Evolutionary conservation across 2,888 invertebrate species (phyloP), one percentile per base, ranked within the genome.

Genomic region (Drosophila neonasuta): DNA sequence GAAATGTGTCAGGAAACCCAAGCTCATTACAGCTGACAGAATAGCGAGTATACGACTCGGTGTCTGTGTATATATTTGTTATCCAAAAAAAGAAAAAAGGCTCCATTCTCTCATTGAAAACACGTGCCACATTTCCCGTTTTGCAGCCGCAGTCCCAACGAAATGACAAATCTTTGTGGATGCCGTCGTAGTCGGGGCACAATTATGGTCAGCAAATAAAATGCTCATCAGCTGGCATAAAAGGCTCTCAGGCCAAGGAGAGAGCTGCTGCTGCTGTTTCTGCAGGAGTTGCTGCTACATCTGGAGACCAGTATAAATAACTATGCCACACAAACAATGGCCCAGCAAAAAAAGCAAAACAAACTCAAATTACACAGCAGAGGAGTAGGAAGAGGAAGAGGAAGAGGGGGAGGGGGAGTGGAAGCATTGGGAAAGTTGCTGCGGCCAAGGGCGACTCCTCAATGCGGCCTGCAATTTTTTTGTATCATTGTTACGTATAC

Each of bases 141-240:
- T 52, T 11, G n/a, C n/a, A 11, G 36, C 36, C 36, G 57, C 24
- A 65, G 45, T 60, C 42, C 62, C 41, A 46, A 29, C 64, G 54
- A 66, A 71, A 71, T 78, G 78, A 76, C 73, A 80, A 83, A 73
- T 80, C 61, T 67, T 75, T 73, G 77, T 55, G 70, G 69, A 58
- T 46, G n/a, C 20, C 34, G 5, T 15, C 17, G 30, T 32, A 13
- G 55, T 29, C 15, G 34, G n/a, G 60, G 32, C 66, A 70, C 77
- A 77, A 82, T 80, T 79, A 80, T 74, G 79, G 80, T 66, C 80
- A 68, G 73, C 74, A 81, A 81, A 81, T 82, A 69, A 79, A 80
- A 81, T 67, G 65, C 67, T 65, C 74, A 67, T 74, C 76, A 74
- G 64, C 36, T 44, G 67, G 54, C 54, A 45, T 55, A 55, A 55